Evolutionary conservation across 2,113 vertebrate genomes (phyloP), one percentile per base, ranked within the genome.

Genomic region (Menidia beryllina): DNA sequence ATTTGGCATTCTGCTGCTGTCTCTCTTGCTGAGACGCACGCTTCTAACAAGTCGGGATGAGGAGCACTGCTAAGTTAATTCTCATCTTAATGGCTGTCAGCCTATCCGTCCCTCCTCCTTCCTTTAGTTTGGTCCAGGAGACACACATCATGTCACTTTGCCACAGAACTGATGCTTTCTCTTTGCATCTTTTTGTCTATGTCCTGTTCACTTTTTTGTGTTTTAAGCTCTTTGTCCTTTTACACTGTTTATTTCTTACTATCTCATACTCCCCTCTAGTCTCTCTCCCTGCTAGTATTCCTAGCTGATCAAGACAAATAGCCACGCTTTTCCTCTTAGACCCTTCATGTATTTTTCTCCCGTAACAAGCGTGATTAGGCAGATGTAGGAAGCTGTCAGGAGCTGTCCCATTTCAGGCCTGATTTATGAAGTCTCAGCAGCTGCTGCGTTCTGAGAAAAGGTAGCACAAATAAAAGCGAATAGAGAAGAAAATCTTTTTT

Each of bases 321-420:
- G 59, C 56, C 41, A 2, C 52, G 25, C 51, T 82, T 82, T 54
- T 51, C 41, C 26, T 78, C 45, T 14, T 59, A 64, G 72, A 81
- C 43, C 68, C 67, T 56, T 82, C 73, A 62, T 84, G 70, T 82
- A 77, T 87, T 86, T 76, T 71, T 80, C 70, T 77, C 57, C 56
- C 69, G 80, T 84, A 80, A 89, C 81, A 82, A 80, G 86, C 48
- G 27, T 87, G 89, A 90, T 86, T 86, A 86, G 79, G 83, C 83
- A 86, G 77, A 81, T 86, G 83, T 85, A 82, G 56, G 8, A 38
- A 71, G 77, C 72, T 81, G 74, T 84, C 83, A 75, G 20, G 66
- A 75, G 78, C 77, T 83, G 83, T 89, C 85, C 66, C 67, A 62
- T 74, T 69, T 73, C 23, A 25, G 53, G 26, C 34, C 51, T 83